Conservation (phyloP, 2,113 vertebrate species). For the Hipposideros armiger region DNA sequence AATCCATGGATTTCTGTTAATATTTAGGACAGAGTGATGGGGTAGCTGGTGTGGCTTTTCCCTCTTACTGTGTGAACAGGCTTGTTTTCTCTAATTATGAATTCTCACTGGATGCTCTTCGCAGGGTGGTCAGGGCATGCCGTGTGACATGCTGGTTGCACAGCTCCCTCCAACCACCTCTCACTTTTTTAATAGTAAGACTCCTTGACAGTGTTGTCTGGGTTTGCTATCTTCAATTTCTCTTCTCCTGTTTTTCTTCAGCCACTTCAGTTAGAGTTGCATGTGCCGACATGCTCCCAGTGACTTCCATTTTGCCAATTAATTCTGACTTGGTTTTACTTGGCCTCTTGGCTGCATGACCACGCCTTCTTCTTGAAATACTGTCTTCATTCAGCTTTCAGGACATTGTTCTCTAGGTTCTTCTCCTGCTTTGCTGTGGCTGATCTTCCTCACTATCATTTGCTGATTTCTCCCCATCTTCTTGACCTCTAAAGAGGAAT, state of each 20-base stretch:
- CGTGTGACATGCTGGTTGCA: accelerated
- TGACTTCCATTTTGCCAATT: neutral
- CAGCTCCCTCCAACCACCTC: neutral
- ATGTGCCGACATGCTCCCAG: neutral
- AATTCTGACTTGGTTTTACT: neutral
- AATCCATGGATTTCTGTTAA: neutral
- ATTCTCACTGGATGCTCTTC: neutral
- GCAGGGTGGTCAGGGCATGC: neutral
- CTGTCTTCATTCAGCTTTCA: neutral
- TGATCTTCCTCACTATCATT: neutral
- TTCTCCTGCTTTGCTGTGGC: neutral
- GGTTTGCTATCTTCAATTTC: neutral
- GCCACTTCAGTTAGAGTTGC: neutral
- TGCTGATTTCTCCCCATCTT: neutral
- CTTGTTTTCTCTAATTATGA: neutral
- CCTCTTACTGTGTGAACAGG: neutral
- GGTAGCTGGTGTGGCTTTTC: neutral
- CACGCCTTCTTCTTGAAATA: neutral
- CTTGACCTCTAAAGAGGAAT: neutral
- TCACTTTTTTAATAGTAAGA: neutral
- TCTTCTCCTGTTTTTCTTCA: neutral
- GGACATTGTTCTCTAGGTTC: neutral
- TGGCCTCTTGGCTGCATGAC: neutral
- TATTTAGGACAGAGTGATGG: neutral
- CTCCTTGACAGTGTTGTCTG: neutral